Evolutionary conservation across 1,140 invertebrate species (phyloP).

Genomic region (Meteorus sp.): DNA sequence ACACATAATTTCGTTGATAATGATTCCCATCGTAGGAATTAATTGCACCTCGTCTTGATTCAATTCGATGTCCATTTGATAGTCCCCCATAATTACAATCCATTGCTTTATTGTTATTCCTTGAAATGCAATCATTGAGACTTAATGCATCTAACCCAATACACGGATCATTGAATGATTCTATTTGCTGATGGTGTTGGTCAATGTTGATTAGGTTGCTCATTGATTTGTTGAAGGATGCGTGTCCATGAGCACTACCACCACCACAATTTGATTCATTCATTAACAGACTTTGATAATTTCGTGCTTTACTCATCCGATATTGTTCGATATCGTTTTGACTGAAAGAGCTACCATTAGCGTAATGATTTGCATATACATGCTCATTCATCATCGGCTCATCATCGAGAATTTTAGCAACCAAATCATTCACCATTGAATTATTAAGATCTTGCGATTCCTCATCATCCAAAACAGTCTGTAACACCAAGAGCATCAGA

Average conservation of each 20-base stretch:
- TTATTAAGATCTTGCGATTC: constrained; percentile 60
- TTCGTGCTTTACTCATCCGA: constrained; percentile 10
- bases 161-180: not conserved
- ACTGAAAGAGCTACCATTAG: constrained; percentile 37
- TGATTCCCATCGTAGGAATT: not conserved
- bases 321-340: constrained; percentile 17
- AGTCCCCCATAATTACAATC: not conserved
- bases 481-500: constrained; percentile 17
- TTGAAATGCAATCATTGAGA: not conserved
- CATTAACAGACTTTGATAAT: not conserved
- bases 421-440: constrained; percentile 67
- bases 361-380: constrained; percentile 47
- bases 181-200: not conserved
- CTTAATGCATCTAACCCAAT: not conserved
- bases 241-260: too few relatives aligned
- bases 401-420: constrained; percentile 67
- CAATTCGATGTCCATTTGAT: not conserved
- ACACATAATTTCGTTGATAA: constrained; percentile 26
- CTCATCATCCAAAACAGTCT: constrained; percentile 60
- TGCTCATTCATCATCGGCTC: constrained; percentile 57
- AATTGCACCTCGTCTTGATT: not conserved
- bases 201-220: not conserved
- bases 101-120: not conserved
- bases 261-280: not conserved
- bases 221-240: not conserved